phyloP scores from a whole-genome alignment of 2,888 invertebrate species.

The Aspidiotus rigidus region DNA sequence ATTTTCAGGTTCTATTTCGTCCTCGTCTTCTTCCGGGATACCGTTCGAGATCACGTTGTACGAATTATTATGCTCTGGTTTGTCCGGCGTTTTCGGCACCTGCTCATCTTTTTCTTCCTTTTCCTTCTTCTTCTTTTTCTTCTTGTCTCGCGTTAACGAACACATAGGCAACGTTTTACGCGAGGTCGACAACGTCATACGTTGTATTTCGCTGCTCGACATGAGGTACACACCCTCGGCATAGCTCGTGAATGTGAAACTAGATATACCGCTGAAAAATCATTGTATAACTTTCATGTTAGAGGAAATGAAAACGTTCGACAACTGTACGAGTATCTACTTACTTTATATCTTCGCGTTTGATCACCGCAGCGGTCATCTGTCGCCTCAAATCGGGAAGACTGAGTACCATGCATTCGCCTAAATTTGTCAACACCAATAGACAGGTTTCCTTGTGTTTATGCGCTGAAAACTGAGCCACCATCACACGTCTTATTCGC shows the following conservation, averaged over 20 bases:
- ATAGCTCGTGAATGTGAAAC: constrained; percentile 78
- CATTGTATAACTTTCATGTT: not conserved
- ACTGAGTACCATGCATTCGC: constrained; percentile 77
- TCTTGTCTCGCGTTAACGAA: constrained; percentile 47
- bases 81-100: constrained; percentile 24
- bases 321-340: constrained; percentile 40
- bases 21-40: constrained; percentile 36
- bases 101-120: not conserved
- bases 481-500: constrained; percentile 76
- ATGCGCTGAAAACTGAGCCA: constrained; percentile 67
- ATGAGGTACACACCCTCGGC: constrained; percentile 90
- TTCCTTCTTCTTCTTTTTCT: not conserved
- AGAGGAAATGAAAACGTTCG: no score
- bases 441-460: constrained; percentile 78
- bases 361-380: constrained; percentile 77
- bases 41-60: constrained; percentile 30
- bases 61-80: not conserved
- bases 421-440: constrained; percentile 84
- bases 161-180: constrained; percentile 58
- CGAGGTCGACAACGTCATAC: constrained; percentile 71
- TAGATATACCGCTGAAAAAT: constrained; percentile 76
- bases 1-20: constrained; percentile 22
- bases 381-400: constrained; percentile 82
- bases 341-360: constrained; percentile 90
- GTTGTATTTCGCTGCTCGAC: constrained; percentile 85